Evolutionary conservation across 1,140 invertebrate species (phyloP).

Genomic region (Linepithema humile): DNA sequence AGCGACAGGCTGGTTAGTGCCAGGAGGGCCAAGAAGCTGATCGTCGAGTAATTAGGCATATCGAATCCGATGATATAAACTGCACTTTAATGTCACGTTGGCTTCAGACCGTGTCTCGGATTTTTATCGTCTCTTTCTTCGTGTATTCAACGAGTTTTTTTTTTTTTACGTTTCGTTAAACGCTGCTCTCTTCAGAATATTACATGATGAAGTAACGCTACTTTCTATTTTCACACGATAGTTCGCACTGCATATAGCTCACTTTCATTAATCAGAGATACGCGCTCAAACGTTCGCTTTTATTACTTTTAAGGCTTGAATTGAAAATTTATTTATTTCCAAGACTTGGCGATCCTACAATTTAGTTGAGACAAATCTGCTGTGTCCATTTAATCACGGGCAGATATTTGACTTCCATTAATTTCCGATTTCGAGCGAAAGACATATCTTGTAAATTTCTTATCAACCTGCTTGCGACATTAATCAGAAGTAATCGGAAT

Average conservation of each 20-base stretch:
- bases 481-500: slow-evolving; percentile 18
- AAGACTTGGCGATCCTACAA: background rate
- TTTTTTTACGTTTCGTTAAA: too few species aligned
- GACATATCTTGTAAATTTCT: slow-evolving; percentile 22
- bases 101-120: background rate
- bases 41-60: slow-evolving; percentile 39
- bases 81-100: background rate
- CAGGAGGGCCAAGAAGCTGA: slow-evolving; percentile 52
- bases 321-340: background rate
- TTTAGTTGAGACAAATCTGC: background rate
- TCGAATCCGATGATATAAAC: background rate
- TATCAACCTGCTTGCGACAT: slow-evolving; percentile 7
- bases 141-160: background rate
- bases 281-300: background rate
- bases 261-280: slow-evolving; percentile 4
- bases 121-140: background rate
- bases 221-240: background rate
- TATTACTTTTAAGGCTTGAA: background rate
- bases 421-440: slow-evolving; percentile 16
- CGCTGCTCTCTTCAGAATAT: background rate
- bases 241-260: background rate
- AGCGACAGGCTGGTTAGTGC: slow-evolving; percentile 44
- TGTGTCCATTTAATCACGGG: slow-evolving; percentile 25
- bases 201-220: background rate
- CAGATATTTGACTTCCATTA: slow-evolving; percentile 1